A percentile compares a stretch with the other conserved stretches of the same genome.
These are phyloP conservation scores for Aurelia aurita complex sp. Pacific DNA, from an alignment of 30 jellyfish, hydroid and myxozoan genomes.

Conservation along the genomic window DNA sequence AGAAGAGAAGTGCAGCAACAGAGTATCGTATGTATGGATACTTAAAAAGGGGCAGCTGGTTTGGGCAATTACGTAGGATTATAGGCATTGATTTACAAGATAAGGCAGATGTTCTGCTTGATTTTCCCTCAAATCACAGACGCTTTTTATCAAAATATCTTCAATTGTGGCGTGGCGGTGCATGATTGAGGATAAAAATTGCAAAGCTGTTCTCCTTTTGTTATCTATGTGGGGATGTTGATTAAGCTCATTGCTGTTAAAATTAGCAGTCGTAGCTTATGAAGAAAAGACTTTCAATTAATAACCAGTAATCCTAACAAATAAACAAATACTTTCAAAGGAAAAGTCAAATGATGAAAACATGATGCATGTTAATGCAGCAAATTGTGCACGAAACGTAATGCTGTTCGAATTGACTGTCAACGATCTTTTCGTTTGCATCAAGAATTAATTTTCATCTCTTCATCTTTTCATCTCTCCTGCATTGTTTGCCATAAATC, in stretches of 20 bases:
- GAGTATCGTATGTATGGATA: constrained; percentile 19
- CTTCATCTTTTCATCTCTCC: too few species aligned
- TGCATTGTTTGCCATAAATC: too few species aligned
- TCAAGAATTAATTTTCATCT: too few species aligned
- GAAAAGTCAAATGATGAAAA: too few species aligned
- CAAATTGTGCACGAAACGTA: too few species aligned
- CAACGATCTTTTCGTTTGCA: too few species aligned
- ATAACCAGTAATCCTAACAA: too few species aligned
- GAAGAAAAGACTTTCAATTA: background rate
- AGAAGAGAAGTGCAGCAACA: too few species aligned
- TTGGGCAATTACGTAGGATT: constrained; percentile 24
- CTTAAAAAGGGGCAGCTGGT: constrained; percentile 22
- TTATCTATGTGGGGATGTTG: background rate
- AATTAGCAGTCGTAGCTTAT: background rate
- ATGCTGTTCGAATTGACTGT: too few species aligned
- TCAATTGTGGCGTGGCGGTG: constrained; percentile 32
- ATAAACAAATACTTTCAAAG: too few species aligned
- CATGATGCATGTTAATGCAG: too few species aligned
- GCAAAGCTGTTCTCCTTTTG: background rate
- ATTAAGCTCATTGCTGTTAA: background rate
- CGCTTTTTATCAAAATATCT: constrained; percentile 27
- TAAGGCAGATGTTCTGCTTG: constrained; percentile 16
- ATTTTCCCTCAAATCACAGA: constrained; percentile 15
- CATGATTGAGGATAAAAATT: constrained; percentile 4
- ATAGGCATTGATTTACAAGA: constrained; percentile 28